Evolutionary conservation across 1,140 invertebrate species (phyloP).

Genomic region (Lerema accius): DNA sequence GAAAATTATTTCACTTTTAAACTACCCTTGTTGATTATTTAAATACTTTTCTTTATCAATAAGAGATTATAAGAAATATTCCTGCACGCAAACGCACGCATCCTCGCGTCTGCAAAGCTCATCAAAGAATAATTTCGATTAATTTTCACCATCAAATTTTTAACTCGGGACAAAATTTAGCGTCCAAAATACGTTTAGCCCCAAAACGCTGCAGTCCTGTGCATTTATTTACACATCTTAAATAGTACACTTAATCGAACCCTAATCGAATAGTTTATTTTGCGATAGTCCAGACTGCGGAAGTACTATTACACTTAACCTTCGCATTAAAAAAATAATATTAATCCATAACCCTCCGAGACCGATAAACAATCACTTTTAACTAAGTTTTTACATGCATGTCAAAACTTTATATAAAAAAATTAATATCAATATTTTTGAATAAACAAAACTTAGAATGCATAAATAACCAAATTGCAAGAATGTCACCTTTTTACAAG

Average conservation of each 20-base stretch:
- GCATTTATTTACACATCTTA: constrained; percentile 76
- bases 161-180: constrained; percentile 4
- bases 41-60: constrained; percentile 11
- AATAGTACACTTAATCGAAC: constrained; percentile 66
- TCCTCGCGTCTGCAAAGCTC: constrained; percentile 2
- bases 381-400: constrained; percentile 42
- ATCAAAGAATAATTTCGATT: constrained; percentile 22
- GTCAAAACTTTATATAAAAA: constrained; percentile 9
- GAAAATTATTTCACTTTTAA: constrained; percentile 3
- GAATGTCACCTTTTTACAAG: constrained; percentile 23
- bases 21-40: constrained; percentile 7
- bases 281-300: constrained; percentile 66
- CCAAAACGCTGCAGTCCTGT: constrained; percentile 62
- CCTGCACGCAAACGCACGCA: not conserved
- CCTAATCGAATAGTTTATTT: constrained; percentile 61
- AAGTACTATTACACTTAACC: constrained; percentile 63
- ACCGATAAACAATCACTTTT: constrained; percentile 51
- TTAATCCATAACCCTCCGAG: constrained; percentile 58
- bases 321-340: constrained; percentile 63
- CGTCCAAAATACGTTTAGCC: constrained; percentile 28
- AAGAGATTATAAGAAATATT: constrained; percentile 7
- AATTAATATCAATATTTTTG: constrained; percentile 12
- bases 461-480: constrained; percentile 14
- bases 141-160: not conserved
- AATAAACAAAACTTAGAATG: constrained; percentile 15